phyloP scores from a whole-genome alignment of 2,888 invertebrate species.

The Cataglyphis albicans region DNA sequence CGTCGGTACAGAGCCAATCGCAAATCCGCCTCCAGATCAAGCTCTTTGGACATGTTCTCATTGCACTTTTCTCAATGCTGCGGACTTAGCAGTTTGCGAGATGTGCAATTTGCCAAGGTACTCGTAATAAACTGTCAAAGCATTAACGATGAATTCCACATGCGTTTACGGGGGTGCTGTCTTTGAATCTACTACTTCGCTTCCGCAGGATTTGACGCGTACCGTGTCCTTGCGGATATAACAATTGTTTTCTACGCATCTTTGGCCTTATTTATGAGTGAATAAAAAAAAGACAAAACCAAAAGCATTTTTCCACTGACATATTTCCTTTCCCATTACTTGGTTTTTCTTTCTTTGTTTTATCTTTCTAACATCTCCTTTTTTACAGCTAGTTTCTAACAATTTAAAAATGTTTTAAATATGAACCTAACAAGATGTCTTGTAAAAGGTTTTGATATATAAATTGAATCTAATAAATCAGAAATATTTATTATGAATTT shows the following conservation, averaged over 20 bases:
- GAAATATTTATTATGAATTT: constrained; percentile 27
- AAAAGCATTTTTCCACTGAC: constrained; percentile 66
- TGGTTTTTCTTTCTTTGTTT: background rate
- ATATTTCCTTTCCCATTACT: constrained; percentile 41
- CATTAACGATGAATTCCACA: constrained; percentile 59
- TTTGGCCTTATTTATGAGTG: constrained; percentile 79
- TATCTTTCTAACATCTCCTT: background rate
- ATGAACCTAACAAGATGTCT: background rate
- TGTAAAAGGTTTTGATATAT: background rate
- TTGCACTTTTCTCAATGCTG: constrained; percentile 97
- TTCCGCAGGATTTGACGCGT: constrained; percentile 76
- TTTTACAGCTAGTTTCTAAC: background rate
- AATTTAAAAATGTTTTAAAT: background rate
- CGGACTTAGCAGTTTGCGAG: constrained; percentile 92
- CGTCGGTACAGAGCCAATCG: constrained; percentile 79
- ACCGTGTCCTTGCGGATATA: constrained; percentile 74
- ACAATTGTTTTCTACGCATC: constrained; percentile 78
- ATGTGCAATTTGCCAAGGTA: constrained; percentile 96
- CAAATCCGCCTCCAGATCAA: constrained; percentile 83
- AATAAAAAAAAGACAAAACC: constrained; percentile 63
- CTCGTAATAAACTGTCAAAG: constrained; percentile 65
- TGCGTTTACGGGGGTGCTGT: constrained; percentile 61
- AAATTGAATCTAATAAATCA: background rate
- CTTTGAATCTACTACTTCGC: constrained; percentile 69
- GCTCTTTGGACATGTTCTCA: constrained; percentile 95